These are phyloP conservation scores for Eupeodes latifasciatus DNA, from an alignment of 2,888 invertebrate species.

Conservation along the genomic window DNA sequence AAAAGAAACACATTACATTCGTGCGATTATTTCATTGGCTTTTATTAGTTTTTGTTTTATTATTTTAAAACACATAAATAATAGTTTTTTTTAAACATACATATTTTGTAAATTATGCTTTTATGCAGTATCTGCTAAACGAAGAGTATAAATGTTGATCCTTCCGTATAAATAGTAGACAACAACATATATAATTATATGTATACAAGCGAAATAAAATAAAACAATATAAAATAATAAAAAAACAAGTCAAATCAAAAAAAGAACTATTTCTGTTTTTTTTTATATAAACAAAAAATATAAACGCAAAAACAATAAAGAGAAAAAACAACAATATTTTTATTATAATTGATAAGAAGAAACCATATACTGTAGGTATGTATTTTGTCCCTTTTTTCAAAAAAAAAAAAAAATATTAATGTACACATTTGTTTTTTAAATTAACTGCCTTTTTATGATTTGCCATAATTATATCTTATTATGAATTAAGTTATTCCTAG, in stretches of 20 bases:
- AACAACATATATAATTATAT: constrained; percentile 59
- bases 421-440: not conserved
- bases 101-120: constrained; percentile 57
- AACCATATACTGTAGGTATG: constrained; percentile 29
- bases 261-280: constrained; percentile 1
- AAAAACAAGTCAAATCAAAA: constrained; percentile 45
- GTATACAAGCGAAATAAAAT: constrained; percentile 46
- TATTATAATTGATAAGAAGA: constrained; percentile 46
- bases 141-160: constrained; percentile 75
- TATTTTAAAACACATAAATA: not conserved
- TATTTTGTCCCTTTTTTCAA: constrained; percentile 16
- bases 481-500: constrained; percentile 42
- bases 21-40: constrained; percentile 29
- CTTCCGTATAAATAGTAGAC: constrained; percentile 72
- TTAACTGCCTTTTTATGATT: not conserved
- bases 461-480: constrained; percentile 9
- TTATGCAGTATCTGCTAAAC: constrained; percentile 74
- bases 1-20: constrained; percentile 39
- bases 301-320: constrained; percentile 41
- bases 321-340: constrained; percentile 42
- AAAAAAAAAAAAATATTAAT: constrained; percentile 24
- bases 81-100: constrained; percentile 10
- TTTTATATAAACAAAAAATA: constrained; percentile 53
- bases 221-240: constrained; percentile 10
- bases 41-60: not conserved